Base-by-base conservation (phyloP, 2,113 vertebrate genomes). In the Rana temporaria region DNA sequence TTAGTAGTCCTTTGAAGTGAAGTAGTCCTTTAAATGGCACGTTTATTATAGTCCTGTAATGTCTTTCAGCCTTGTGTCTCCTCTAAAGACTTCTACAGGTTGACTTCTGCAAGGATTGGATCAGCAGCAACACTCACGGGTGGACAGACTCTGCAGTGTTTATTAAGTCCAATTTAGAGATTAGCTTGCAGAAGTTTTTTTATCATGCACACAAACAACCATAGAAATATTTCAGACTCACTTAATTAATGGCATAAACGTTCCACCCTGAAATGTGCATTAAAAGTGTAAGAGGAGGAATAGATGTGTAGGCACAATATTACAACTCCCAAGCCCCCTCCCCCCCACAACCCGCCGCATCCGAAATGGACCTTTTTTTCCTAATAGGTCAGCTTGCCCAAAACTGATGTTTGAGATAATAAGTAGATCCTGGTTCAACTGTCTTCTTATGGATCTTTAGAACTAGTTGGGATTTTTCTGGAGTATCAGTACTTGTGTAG, bases 11-110 rank as follows among this genome's bases (percentile, higher is more conserved):
- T 53, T 74, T 78, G 17, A 78, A 78, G 52, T 69, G 16, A 22
- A 42, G 17, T 82, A 74, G 80, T 82, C 80, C 70, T 75, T 81
- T 82, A 65, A 74, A 75, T 67, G 66, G 69, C 80, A 82, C 71
- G 67, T 82, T 74, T 24, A 56, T 57, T 66, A 26, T 16, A 38
- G 72, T 59, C 26, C 32, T 1, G 26, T 72, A 64, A 8, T 30
- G 57, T 76, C 34, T 60, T 26, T 73, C 32, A 42, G 11, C 12
- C 60, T 22, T 63, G 60, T 3, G 8, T 7, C 57, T 48, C 26
- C n/a, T 34, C 11, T 9, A 20, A 24, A 57, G 14, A 60, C 32
- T 22, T 60, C 5, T 57, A 24, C 3, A 14, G 22, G n/a, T 20
- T 4, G 17, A 48, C 34, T 60, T 70, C 52, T 66, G 22, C 63